These are phyloP conservation scores for Slavum lentiscoides DNA, from an alignment of 2,888 invertebrate species.

Conservation along the genomic window DNA sequence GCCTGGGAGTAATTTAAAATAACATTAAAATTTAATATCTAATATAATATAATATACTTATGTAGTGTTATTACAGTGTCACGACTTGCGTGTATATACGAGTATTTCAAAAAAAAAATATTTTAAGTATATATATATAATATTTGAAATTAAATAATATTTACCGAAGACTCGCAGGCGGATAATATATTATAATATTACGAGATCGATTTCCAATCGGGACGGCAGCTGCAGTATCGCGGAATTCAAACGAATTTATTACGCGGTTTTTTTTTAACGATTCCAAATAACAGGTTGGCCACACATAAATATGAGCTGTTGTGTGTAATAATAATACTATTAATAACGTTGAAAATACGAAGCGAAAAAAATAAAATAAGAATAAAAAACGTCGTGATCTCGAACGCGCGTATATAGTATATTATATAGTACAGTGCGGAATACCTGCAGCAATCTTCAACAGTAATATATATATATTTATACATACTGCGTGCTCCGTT, in stretches of 20 bases:
- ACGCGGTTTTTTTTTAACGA: constrained; percentile 13
- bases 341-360: constrained; percentile 21
- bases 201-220: constrained; percentile 7
- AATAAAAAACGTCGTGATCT: neutral
- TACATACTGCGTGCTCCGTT: constrained; percentile 8
- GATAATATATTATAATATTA: neutral
- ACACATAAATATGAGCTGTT: neutral
- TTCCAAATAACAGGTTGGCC: constrained; percentile 34
- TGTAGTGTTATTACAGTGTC: neutral
- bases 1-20: too few species aligned
- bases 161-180: neutral
- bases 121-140: neutral
- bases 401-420: too few species aligned
- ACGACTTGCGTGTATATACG: neutral
- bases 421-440: neutral
- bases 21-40: too few species aligned
- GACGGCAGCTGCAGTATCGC: neutral
- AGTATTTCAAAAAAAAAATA: neutral
- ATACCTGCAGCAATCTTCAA: neutral
- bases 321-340: neutral
- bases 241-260: neutral
- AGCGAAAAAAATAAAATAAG: too few species aligned
- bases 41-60: neutral
- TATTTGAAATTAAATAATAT: constrained; percentile 3
- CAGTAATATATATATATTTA: constrained; percentile 29